Evolutionary conservation across 2,888 invertebrate genomes (phyloP).

Genomic region (Dynastes tityus): DNA sequence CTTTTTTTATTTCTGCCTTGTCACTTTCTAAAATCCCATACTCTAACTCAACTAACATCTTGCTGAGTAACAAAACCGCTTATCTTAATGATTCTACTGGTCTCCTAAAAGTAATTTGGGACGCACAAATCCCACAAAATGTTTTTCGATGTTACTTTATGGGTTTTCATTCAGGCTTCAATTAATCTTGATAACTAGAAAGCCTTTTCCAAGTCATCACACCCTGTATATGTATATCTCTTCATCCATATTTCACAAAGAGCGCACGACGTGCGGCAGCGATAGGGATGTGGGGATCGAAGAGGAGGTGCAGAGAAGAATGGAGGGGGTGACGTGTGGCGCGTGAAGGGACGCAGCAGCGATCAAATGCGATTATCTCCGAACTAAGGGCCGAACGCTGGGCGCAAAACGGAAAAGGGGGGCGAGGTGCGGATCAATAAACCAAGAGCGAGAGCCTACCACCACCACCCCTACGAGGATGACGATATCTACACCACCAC

Average conservation of each 20-base stretch:
- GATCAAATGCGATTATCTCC: slow-evolving; percentile 44
- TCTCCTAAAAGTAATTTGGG: no score
- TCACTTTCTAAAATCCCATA: no score
- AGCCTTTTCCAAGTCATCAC: background rate
- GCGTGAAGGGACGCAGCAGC: slow-evolving; percentile 6
- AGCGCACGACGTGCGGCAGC: background rate
- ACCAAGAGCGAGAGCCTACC: slow-evolving; percentile 61
- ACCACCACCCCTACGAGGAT: slow-evolving; percentile 14
- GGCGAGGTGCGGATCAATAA: slow-evolving; percentile 67
- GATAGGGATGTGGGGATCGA: background rate
- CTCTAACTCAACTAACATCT: no score
- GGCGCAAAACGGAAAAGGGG: slow-evolving; percentile 52
- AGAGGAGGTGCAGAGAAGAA: background rate
- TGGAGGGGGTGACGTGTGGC: no score
- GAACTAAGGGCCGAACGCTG: slow-evolving; percentile 55
- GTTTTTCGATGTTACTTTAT: no score
- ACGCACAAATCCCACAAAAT: no score
- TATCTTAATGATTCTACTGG: no score
- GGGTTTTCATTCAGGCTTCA: no score
- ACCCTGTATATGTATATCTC: background rate
- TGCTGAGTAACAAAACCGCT: no score
- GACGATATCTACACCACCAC: background rate
- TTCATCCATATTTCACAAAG: background rate
- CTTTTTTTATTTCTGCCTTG: no score
- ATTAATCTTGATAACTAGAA: no score